Evolutionary conservation across 2,113 vertebrate genomes (phyloP), one percentile per base, ranked within the genome.

Genomic region (Notothenia coriiceps): DNA sequence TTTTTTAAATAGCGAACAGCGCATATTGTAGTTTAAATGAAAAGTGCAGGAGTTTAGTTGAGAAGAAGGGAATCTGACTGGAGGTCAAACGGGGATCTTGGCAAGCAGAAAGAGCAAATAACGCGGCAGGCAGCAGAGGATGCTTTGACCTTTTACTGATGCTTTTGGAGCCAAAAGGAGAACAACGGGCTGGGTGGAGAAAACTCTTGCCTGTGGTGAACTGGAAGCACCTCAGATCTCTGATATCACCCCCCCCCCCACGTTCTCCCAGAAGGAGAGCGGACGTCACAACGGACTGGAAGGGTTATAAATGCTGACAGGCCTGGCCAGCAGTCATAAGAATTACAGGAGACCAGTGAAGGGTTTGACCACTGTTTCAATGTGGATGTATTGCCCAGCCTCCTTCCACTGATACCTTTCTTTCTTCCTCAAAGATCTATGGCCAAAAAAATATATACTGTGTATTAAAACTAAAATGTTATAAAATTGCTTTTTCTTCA

Each of bases 131-230:
- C 65, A 70, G 80, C 77, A 46, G 83, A 84, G 80, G 84, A 85
- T 87, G 79, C 47, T 81, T 76, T 91, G 92, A 94, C 92, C 89
- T 92, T 93, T 91, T 47, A 40, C 67, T 70, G 79, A 70, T 65
- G 22, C n/a, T 74, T 86, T 80, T 67, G 51, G 74, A 91, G 89
- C 86, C 86, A 86, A 74, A 69, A 51, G 56, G 56, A 68, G 71
- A 63, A 67, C 64, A 69, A 89, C 66, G 85, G 62, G 70, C 57
- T 66, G 56, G 79, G 69, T 50, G 71, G 82, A 77, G 76, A 82
- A 80, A 65, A 75, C 56, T 70, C 49, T 17, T 54, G 78, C 77
- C 80, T 60, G 82, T 25, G 66, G 86, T 59, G 78, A 79, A 72
- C 69, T 73, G 80, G 78, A 79, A 72, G 57, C 43, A 81, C 66